Base-by-base conservation (phyloP, 2,888 invertebrate species). In the Lordiphosa fenestrarum region DNA sequence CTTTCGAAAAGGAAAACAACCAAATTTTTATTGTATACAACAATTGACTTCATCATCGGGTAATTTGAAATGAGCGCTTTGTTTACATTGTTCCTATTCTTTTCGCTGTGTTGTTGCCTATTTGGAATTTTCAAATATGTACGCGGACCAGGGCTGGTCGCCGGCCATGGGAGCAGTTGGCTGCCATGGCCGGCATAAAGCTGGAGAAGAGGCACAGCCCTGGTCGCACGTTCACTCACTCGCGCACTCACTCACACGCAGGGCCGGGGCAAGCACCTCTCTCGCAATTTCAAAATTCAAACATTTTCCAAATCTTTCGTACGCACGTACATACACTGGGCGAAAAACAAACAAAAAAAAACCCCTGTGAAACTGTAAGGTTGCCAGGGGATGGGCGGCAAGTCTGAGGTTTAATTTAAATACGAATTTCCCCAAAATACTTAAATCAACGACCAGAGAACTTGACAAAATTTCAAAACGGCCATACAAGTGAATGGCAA, bases 1-100 rank as follows among this genome's bases (percentile, higher is more conserved):
- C 56, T 69, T 73, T 66, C 40, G 50, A 62, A 66, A 64, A 66
- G 59, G 57, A 47, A 63, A 62, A 57, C 44, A 46, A 50, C 38
- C 58, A 70, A 50, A 60, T 71, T 71, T 69, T 63, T 77, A 71
- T 81, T 71, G 73, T 78, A 83, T 72, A 81, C 84, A 70, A 83
- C 82, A 86, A 82, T 81, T 76, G 81, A 86, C 75, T 86, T 85
- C 82, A 85, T 80, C 78, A 81, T 80, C 74, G 81, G 73, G 75
- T 77, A 86, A 85, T 80, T 84, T 86, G 73, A 76, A 85, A 85
- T 76, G 73, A 76, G 73, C 74, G 68, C 64, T 82, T 85, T 86
- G 86, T 86, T 86, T 86, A 86, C 86, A 86, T 82, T 86, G 65
- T 80, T 78, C 71, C 73, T 73, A 70, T 67, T 68, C 66, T 66